A percentile compares a stretch with the other conserved stretches of the same genome.
Conservation (phyloP, 2,888 invertebrate species). For the Phorcus lineatus region DNA sequence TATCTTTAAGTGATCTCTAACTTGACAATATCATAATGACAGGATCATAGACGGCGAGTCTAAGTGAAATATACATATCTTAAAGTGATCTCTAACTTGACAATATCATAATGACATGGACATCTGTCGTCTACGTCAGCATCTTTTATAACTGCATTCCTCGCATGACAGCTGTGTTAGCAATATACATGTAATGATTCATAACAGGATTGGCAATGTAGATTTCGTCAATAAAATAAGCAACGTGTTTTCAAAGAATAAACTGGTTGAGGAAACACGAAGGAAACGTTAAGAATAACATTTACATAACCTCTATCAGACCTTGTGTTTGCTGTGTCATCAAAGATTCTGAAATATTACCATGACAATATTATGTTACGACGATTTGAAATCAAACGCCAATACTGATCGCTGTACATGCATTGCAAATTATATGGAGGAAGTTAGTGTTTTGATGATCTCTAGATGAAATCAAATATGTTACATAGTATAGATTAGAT, state of each 20-base stretch:
- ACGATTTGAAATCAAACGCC: too few species aligned
- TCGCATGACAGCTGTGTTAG: neutral
- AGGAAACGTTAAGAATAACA: neutral
- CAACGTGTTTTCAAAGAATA: neutral
- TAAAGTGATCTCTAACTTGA: neutral
- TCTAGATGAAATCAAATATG: too few species aligned
- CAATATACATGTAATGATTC: neutral
- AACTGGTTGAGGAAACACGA: neutral
- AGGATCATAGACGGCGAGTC: too few species aligned
- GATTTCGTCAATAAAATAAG: slow-evolving; percentile 1
- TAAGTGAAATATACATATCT: too few species aligned
- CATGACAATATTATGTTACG: too few species aligned
- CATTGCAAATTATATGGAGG: too few species aligned
- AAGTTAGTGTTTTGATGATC: too few species aligned
- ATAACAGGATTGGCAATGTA: neutral
- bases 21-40: neutral
- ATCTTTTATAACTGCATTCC: neutral
- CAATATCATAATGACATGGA: neutral
- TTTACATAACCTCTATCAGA: neutral
- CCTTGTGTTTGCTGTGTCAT: too few species aligned
- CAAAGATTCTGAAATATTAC: too few species aligned
- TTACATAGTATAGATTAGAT: too few species aligned
- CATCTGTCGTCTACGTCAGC: neutral
- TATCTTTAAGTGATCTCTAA: neutral
- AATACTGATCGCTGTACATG: too few species aligned